These are phyloP conservation scores for Scomberomorus guttatus DNA, from an alignment of 2,797 vertebrate genomes.

Conservation along the genomic window DNA sequence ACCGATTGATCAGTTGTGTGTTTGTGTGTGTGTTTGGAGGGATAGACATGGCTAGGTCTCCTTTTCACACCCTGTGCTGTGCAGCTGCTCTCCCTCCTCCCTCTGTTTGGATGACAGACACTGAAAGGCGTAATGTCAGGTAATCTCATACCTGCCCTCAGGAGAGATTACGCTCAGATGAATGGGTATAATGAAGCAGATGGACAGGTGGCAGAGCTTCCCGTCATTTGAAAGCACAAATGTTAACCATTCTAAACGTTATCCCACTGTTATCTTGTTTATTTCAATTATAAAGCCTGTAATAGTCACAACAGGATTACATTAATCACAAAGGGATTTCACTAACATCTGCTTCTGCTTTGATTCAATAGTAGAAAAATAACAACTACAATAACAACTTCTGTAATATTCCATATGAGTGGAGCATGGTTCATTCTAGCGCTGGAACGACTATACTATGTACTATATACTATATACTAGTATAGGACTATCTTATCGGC, in stretches of 20 bases:
- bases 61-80: constrained; percentile 30
- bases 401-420: neutral
- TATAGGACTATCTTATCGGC: too few species aligned
- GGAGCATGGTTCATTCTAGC: neutral
- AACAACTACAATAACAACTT: neutral
- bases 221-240: constrained; percentile 24
- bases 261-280: neutral
- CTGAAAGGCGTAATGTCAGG: constrained; percentile 56
- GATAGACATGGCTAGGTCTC: constrained; percentile 23
- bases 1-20: constrained; percentile 60
- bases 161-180: constrained; percentile 48
- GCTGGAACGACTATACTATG: too few species aligned
- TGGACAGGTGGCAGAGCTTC: constrained; percentile 24
- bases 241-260: neutral
- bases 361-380: constrained; percentile 10
- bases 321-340: constrained; percentile 8
- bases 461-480: too few species aligned
- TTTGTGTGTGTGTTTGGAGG: constrained; percentile 35
- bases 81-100: constrained; percentile 13
- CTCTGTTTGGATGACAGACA: constrained; percentile 33
- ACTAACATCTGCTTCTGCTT: neutral
- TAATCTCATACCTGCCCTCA: constrained; percentile 52
- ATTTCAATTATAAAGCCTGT: neutral
- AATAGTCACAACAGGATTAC: neutral
- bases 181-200: constrained; percentile 31